Percentiles rank a stretch among this genome's conserved stretches.
phyloP scores from a whole-genome alignment of 2,797 vertebrate species.

The Diplodus puntazzo region DNA sequence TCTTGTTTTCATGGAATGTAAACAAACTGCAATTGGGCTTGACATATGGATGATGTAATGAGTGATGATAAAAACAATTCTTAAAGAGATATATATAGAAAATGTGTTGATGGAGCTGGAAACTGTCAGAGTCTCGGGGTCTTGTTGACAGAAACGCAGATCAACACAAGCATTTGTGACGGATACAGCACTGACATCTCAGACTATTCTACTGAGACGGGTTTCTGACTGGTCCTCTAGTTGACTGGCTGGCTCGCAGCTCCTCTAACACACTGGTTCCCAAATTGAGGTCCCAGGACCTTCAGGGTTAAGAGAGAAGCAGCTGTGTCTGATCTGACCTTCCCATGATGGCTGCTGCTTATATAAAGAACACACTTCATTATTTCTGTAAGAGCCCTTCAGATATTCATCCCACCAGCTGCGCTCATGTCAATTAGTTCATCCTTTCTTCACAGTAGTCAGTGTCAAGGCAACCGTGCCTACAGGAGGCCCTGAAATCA shows the following conservation, averaged over 20 bases:
- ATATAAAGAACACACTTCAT: slow-evolving; percentile 49
- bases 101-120: neutral
- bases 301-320: slow-evolving; percentile 37
- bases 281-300: slow-evolving; percentile 41
- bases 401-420: slow-evolving; percentile 60
- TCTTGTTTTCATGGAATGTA: slow-evolving; percentile 1
- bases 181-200: slow-evolving; percentile 14
- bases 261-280: neutral
- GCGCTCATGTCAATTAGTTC: slow-evolving; percentile 47
- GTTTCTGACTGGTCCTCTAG: neutral
- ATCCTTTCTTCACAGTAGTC: slow-evolving; percentile 36
- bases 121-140: neutral
- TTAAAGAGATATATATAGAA: neutral
- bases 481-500: slow-evolving; percentile 12
- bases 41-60: neutral
- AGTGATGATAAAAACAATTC: neutral
- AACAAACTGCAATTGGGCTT: slow-evolving; percentile 6
- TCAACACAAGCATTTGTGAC: neutral
- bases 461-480: slow-evolving; percentile 12
- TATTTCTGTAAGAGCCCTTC: slow-evolving; percentile 33
- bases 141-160: neutral
- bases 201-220: neutral
- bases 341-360: slow-evolving; percentile 38
- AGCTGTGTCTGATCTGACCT: slow-evolving; percentile 49
- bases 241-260: slow-evolving; percentile 5